Base-by-base conservation (phyloP, 2,113 vertebrate species). In the Otocyon megalotis region DNA sequence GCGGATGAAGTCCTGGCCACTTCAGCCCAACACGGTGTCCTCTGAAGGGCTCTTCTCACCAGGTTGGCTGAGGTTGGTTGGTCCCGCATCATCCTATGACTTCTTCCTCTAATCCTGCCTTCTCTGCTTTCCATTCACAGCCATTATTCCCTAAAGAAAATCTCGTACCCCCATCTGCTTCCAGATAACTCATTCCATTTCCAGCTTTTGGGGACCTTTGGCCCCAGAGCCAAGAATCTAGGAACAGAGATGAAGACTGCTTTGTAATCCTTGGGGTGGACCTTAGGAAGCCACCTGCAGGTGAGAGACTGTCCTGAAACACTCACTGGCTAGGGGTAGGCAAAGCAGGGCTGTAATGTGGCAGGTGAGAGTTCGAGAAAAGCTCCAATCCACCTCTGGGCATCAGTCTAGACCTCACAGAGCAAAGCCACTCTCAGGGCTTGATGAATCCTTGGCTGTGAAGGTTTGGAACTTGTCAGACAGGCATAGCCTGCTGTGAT, bases 61-160 rank as follows among this genome's bases (percentile, higher is more conserved):
- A 0, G 8, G 8, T 12, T 26, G 35, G 15, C 50, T 4, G 77
- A 72, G 8, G 8, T 35, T 26, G 1, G 4, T 28, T 0, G 0
- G 22, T 30, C 60, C 50, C 54, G 30, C 16, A 5, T 28, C 4
- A 3, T 13, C 15, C 12, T 67, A 48, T 60, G 8, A 12, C 53
- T 62, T 77, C 74, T 53, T 62, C 63, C 24, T 81, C 63, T 72
- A 32, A 28, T 71, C 24, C 65, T 19, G 9, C 19, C 80, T 53
- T 22, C 14, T 81, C 56, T 81, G n/a, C 54, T 62, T 84, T 93
- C 63, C 65, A 8, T 37, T 91, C 65, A 54, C 9, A 71, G n/a
- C 5, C 13, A 1, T 63, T 76, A 12, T 62, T 67, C 30, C 35
- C 74, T 54, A 43, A 62, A 80, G 74, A 32, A 56, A 30, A 77